Percentiles rank a stretch among this genome's conserved stretches.
phyloP scores from a whole-genome alignment of 1,140 invertebrate genomes.

The Protaetia brevitarsis region DNA sequence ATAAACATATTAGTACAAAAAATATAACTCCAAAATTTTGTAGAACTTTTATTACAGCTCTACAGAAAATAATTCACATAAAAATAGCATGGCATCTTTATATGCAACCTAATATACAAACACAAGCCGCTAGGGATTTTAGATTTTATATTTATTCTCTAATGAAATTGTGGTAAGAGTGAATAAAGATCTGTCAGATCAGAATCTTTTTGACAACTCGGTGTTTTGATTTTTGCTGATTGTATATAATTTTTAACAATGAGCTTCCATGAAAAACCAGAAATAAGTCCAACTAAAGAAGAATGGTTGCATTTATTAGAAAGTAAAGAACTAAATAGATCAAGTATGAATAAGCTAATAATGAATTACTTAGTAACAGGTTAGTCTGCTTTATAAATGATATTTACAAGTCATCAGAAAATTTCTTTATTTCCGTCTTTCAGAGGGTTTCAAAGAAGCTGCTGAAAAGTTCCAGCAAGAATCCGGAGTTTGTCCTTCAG shows the following conservation, averaged over 20 bases:
- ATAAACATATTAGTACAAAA: no score
- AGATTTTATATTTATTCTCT: no score
- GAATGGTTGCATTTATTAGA: conserved; percentile 73
- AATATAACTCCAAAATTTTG: no score
- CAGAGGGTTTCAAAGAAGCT: conserved; percentile 97
- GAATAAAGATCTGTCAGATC: no score
- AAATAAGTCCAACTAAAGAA: conserved; percentile 50
- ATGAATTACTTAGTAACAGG: conserved; percentile 99
- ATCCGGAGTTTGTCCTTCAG: conserved; percentile 81
- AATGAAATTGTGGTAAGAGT: no score
- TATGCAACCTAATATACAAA: no score
- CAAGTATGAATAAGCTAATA: conserved; percentile 94
- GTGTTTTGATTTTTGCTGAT: not conserved
- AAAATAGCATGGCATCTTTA: no score
- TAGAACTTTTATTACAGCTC: no score
- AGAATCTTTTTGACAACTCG: not conserved
- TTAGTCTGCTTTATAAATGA: conserved; percentile 47
- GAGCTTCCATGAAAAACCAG: conserved; percentile 49
- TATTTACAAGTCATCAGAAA: not conserved
- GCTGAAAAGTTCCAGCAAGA: conserved; percentile 96
- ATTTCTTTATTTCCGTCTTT: conserved; percentile 33
- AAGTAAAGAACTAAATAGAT: conserved; percentile 78
- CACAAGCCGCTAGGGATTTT: no score
- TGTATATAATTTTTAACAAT: conserved; percentile 34
- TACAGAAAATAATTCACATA: no score